A percentile compares a stretch with the other conserved stretches of the same genome.
Evolutionary conservation across 2,113 vertebrate genomes (phyloP).

Genomic region (Brienomyrus longianalis): DNA sequence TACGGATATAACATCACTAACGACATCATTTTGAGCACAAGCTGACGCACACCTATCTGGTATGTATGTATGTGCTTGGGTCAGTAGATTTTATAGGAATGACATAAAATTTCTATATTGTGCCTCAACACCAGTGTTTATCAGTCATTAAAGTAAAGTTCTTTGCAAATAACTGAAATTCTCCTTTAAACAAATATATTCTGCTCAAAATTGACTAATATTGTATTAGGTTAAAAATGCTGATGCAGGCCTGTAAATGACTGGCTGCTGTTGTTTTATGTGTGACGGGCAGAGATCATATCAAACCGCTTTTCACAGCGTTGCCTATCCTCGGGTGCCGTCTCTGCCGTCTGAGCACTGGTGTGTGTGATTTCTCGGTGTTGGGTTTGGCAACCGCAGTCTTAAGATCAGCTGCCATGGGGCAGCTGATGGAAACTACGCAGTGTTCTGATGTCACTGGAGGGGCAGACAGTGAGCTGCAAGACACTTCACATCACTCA

Average conservation of each 20-base stretch:
- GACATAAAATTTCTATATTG: neutral
- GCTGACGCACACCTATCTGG: neutral
- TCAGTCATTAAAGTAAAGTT: neutral
- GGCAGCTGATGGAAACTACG: constrained; percentile 27
- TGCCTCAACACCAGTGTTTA: neutral
- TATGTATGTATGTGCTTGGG: neutral
- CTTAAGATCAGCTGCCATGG: neutral
- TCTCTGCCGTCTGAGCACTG: neutral
- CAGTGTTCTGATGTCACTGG: neutral
- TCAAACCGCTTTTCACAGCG: neutral
- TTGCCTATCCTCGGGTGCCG: neutral
- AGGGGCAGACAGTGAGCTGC: neutral
- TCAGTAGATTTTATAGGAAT: neutral
- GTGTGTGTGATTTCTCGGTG: neutral
- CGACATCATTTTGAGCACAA: neutral
- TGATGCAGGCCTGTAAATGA: neutral
- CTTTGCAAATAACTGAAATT: neutral
- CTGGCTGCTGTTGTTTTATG: neutral
- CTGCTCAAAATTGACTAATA: too few relatives aligned
- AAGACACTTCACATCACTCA: neutral
- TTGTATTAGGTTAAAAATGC: neutral
- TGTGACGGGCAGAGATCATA: neutral
- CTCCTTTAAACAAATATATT: neutral
- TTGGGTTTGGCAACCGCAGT: neutral
- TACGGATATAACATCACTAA: neutral